A percentile compares a stretch with the other conserved stretches of the same genome.
Evolutionary conservation across 2,888 invertebrate species (phyloP).

Genomic region (Aleiodes testaceus): DNA sequence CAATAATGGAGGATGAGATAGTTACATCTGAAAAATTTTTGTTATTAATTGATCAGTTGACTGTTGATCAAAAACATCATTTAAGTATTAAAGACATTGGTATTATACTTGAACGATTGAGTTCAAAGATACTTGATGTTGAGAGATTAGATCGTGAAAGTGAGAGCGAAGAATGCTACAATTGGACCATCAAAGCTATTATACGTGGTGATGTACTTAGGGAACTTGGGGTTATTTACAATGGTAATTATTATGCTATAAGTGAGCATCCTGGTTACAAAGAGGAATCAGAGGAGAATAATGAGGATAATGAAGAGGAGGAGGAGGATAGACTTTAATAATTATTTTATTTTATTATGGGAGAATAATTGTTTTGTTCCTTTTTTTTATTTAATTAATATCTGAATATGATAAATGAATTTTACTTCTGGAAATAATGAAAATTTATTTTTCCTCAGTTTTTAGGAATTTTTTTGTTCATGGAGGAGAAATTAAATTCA

Average conservation of each 20-base stretch:
- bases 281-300: conserved; percentile 90
- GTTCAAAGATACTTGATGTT: conserved; percentile 94
- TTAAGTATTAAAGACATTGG: conserved; percentile 96
- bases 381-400: too few relatives aligned
- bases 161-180: conserved; percentile 94
- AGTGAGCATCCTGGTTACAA: conserved; percentile 96
- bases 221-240: conserved; percentile 94
- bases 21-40: conserved; percentile 94
- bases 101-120: conserved; percentile 92
- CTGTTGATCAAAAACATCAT: conserved; percentile 93
- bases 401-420: too few relatives aligned
- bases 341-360: conserved; percentile 37
- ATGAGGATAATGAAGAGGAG: conserved; percentile 88
- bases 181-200: conserved; percentile 97
- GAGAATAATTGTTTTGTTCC: too few relatives aligned
- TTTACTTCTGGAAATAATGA: neutral
- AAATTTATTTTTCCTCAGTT: conserved; percentile 14
- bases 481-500: conserved; percentile 48
- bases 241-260: conserved; percentile 95
- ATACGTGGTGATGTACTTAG: conserved; percentile 92
- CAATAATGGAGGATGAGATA: conserved; percentile 92
- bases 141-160: conserved; percentile 93
- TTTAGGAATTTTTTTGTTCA: conserved; percentile 25
- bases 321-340: conserved; percentile 79
- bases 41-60: conserved; percentile 92